Base-by-base conservation (phyloP, 2,888 invertebrate genomes). In the Cenopis cana region DNA sequence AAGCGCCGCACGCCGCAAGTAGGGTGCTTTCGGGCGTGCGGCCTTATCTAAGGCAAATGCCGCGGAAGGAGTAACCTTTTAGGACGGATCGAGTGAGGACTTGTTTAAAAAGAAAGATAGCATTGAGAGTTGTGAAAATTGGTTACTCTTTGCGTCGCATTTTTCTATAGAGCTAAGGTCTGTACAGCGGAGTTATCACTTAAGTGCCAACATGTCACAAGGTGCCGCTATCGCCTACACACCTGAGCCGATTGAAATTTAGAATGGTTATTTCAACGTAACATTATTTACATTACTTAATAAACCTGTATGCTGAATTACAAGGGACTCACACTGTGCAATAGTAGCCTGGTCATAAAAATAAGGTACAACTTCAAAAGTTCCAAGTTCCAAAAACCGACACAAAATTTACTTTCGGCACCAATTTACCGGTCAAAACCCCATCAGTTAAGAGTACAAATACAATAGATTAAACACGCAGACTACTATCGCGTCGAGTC, bases 1-100 rank as follows among this genome's bases (percentile, higher is more conserved):
- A 85, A 86, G 87, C 86, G 76, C 82, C 78, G 82, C 79, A 79
- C 78, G 76, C 79, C 80, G 79, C 79, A 78, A 74, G 70, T 77
- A 74, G 79, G 75, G 78, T 78, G 74, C 73, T 73, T 78, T 79
- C 77, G 74, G 69, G 77, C 82, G 79, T 74, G 70, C 74, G 76
- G 75, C 72, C 72, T 77, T 73, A 75, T 75, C 76, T 77, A 80
- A 56, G 67, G 74, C 77, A 80, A 82, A 77, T 17, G 29, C 60
- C 59, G 18, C 70, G 70, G 66, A 70, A 60, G 54, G 65, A 54
- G 33, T 17, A 11, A 17, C 17, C 33, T 17, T 11, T 5, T 11
- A 24, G 46, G 1, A 17, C 29, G 6, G 1, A 10, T 38, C 14
- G 4, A n/a, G 12, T 14, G 14, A 14, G 12, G 12, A 12, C 4